Evolutionary conservation across 2,113 vertebrate genomes (phyloP).

Genomic region (Hymenochirus boettgeri): DNA sequence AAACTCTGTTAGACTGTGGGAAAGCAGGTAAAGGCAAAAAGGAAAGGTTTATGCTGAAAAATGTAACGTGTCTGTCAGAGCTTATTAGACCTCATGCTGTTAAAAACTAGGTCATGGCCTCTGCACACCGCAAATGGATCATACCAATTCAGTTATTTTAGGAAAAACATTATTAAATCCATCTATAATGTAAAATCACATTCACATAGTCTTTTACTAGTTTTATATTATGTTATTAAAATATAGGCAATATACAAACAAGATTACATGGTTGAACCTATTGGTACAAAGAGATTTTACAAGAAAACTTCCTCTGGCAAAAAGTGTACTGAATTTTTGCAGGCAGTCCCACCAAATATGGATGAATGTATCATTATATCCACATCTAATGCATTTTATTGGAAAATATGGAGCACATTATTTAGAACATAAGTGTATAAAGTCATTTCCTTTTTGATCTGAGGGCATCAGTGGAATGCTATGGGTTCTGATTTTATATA

Average conservation of each 20-base stretch:
- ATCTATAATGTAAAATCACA: too few relatives aligned
- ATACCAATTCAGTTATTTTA: background rate
- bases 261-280: conserved; percentile 35
- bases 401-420: too few relatives aligned
- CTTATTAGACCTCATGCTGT: conserved; percentile 10
- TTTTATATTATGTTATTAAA: conserved; percentile 9
- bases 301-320: conserved; percentile 16
- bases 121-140: conserved; percentile 6
- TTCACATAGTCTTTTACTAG: too few relatives aligned
- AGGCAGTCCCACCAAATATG: too few relatives aligned
- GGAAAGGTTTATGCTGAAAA: conserved; percentile 14
- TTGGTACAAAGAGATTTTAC: conserved; percentile 18
- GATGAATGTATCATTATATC: too few relatives aligned
- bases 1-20: background rate
- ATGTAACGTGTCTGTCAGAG: conserved; percentile 2
- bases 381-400: too few relatives aligned
- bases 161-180: conserved; percentile 10
- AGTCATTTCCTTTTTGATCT: too few relatives aligned
- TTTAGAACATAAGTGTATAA: too few relatives aligned
- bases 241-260: conserved; percentile 22
- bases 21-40: conserved; percentile 3
- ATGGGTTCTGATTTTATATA: too few relatives aligned
- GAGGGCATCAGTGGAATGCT: too few relatives aligned
- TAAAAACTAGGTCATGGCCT: conserved; percentile 27
- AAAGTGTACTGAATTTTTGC: too few relatives aligned